phyloP scores from a whole-genome alignment of 1,140 invertebrate genomes.

The Papilio helenus region DNA sequence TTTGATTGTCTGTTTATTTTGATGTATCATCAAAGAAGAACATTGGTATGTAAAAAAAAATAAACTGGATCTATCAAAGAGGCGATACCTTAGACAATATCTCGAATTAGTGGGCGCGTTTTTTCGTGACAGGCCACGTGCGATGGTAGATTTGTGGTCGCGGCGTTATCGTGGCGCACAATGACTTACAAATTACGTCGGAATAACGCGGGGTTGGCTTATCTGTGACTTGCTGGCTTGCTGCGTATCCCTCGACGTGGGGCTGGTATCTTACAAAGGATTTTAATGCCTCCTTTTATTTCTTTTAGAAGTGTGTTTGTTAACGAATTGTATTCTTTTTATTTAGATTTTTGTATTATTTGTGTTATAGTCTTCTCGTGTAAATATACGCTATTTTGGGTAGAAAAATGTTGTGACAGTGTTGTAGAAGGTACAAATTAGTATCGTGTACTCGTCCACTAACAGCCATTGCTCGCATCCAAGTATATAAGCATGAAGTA shows the following conservation, averaged over 20 bases:
- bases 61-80: slow-evolving; percentile 10
- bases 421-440: too few species aligned
- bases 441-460: too few species aligned
- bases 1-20: background rate
- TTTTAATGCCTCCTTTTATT: slow-evolving; percentile 28
- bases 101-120: slow-evolving; percentile 31
- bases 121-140: slow-evolving; percentile 29
- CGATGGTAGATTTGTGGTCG: slow-evolving; percentile 32
- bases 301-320: background rate
- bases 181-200: slow-evolving; percentile 58
- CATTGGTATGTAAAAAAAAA: slow-evolving; percentile 7
- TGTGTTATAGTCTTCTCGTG: background rate
- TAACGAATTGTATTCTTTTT: background rate
- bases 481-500: too few species aligned
- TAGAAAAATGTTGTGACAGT: background rate
- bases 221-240: slow-evolving; percentile 23
- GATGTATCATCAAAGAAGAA: background rate
- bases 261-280: background rate
- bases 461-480: too few species aligned
- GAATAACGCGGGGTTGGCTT: slow-evolving; percentile 23
- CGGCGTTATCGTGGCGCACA: slow-evolving; percentile 45
- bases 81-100: slow-evolving; percentile 28
- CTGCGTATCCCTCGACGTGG: slow-evolving; percentile 11
- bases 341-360: background rate
- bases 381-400: background rate